These are phyloP conservation scores for Notoglanidium macrostoma DNA, from an alignment of 2,797 vertebrate species.

Conservation along the genomic window DNA sequence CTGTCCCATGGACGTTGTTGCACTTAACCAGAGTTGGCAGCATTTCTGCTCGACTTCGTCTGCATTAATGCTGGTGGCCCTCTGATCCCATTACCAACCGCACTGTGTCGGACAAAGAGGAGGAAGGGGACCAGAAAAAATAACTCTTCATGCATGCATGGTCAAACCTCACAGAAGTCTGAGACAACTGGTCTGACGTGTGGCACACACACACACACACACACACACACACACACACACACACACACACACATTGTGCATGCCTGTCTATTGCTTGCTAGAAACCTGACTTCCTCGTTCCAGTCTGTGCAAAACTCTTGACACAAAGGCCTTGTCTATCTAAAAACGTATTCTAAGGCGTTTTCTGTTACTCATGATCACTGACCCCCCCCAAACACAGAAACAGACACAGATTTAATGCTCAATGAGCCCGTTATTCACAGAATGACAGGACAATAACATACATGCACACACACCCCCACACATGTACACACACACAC, in stretches of 20 bases:
- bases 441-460: slow-evolving; percentile 17
- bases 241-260: slow-evolving; percentile 17
- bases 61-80: slow-evolving; percentile 60
- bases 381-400: not conserved
- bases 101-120: slow-evolving; percentile 60
- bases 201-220: slow-evolving; percentile 22
- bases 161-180: slow-evolving; percentile 5
- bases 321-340: slow-evolving; percentile 5
- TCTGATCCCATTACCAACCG: slow-evolving; percentile 74
- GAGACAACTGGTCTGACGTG: slow-evolving; percentile 7
- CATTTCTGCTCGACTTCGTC: slow-evolving; percentile 71
- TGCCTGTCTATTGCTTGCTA: not conserved
- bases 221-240: slow-evolving; percentile 37
- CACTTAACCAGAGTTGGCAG: slow-evolving; percentile 76
- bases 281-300: slow-evolving; percentile 9
- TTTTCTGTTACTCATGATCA: slow-evolving; percentile 10
- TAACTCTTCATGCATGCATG: slow-evolving; percentile 26
- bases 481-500: slow-evolving; percentile 5
- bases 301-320: not conserved
- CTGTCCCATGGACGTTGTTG: slow-evolving; percentile 66
- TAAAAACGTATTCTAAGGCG: not conserved
- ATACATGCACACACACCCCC: slow-evolving; percentile 23
- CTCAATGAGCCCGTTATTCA: slow-evolving; percentile 13
- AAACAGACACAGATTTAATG: not conserved
- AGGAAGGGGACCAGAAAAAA: slow-evolving; percentile 18